These are phyloP conservation scores for Ruditapes philippinarum DNA, from an alignment of 1,140 invertebrate genomes.

Conservation along the genomic window DNA sequence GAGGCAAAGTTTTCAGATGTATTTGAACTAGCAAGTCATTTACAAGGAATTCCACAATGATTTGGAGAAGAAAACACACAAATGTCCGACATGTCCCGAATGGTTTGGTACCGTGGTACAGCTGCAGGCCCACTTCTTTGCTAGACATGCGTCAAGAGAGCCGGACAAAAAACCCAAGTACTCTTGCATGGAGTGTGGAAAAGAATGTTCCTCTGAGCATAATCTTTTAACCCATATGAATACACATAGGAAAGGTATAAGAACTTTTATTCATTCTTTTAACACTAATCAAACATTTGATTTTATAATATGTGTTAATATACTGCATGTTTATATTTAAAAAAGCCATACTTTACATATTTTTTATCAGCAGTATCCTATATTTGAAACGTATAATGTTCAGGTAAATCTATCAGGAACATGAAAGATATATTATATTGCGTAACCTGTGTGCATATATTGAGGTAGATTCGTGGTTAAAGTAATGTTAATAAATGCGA, in stretches of 20 bases:
- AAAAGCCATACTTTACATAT: no score
- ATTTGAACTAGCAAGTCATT: conserved; percentile 77
- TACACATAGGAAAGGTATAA: conserved; percentile 82
- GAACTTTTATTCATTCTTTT: no score
- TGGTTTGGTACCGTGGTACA: conserved; percentile 71
- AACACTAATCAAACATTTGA: no score
- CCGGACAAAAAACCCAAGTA: conserved; percentile 72
- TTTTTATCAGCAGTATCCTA: no score
- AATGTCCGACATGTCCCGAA: conserved; percentile 83
- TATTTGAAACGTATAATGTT: no score
- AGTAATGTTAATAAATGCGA: no score
- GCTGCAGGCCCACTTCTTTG: conserved; percentile 85
- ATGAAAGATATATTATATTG: no score
- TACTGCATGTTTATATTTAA: no score
- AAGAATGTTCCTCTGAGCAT: conserved; percentile 83
- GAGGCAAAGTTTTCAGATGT: conserved; percentile 76
- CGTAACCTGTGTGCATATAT: no score
- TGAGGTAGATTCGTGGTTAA: no score
- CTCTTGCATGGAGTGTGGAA: conserved; percentile 83
- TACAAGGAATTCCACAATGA: conserved; percentile 78
- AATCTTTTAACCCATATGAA: conserved; percentile 85
- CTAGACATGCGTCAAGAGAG: conserved; percentile 75
- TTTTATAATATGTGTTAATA: no score
- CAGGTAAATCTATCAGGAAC: no score
- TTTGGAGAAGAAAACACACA: conserved; percentile 69